phyloP scores from a whole-genome alignment of 1,140 invertebrate genomes.

The Anoplolepis gracilipes region DNA sequence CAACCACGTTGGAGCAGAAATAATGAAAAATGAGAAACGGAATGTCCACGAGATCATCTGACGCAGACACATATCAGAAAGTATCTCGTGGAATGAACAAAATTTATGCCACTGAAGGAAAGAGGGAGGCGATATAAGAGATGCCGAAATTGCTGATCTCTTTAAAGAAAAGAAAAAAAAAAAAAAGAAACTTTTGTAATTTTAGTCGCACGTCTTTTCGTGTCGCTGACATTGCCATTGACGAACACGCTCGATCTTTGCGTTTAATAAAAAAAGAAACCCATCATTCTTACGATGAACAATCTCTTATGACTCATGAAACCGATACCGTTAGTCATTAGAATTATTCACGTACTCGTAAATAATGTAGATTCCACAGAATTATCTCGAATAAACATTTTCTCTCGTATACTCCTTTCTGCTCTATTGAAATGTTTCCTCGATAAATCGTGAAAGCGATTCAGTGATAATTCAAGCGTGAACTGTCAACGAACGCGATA shows the following conservation, averaged over 20 bases:
- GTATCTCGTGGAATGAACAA: neutral
- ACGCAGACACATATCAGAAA: slow-evolving; percentile 7
- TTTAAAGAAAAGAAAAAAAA: too few species aligned
- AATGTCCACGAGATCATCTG: neutral
- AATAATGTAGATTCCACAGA: neutral
- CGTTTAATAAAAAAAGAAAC: slow-evolving; percentile 8
- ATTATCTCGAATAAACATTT: slow-evolving; percentile 15
- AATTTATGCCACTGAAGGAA: too few species aligned
- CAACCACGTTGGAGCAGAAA: neutral
- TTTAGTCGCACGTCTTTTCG: neutral
- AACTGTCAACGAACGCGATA: neutral
- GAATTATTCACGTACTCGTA: slow-evolving; percentile 35
- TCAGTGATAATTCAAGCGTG: neutral
- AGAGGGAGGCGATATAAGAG: neutral
- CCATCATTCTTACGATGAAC: slow-evolving; percentile 44
- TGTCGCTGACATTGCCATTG: slow-evolving; percentile 14
- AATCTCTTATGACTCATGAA: slow-evolving; percentile 44
- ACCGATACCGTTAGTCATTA: slow-evolving; percentile 44
- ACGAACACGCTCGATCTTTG: neutral
- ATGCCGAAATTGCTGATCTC: neutral
- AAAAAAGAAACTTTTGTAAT: neutral
- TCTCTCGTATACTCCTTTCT: neutral
- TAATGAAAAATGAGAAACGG: neutral
- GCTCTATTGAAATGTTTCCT: neutral
- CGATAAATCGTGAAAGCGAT: neutral